Percentiles rank a stretch among this genome's conserved stretches.
Evolutionary conservation across 2,113 vertebrate genomes (phyloP).

Genomic region (Brienomyrus brachyistius): DNA sequence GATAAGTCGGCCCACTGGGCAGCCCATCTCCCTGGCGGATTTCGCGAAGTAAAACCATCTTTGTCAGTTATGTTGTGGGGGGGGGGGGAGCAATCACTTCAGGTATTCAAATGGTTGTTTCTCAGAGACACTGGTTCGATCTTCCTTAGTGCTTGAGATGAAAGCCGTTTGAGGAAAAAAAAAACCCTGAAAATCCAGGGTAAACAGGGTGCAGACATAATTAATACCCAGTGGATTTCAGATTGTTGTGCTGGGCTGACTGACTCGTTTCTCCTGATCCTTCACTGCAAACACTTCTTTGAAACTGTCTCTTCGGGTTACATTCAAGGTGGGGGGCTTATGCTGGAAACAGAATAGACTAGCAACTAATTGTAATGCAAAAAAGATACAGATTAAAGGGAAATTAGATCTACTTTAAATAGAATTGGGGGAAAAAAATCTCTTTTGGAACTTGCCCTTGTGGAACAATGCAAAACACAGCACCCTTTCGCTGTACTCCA

Average conservation of each 20-base stretch:
- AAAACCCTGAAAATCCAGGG: background rate
- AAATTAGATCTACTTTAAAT: background rate
- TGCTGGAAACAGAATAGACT: background rate
- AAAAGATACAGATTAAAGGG: background rate
- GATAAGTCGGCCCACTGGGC: conserved; percentile 5
- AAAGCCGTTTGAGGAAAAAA: background rate
- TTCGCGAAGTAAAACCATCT: background rate
- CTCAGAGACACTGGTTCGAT: background rate
- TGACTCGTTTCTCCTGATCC: background rate
- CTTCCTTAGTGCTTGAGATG: conserved; percentile 1
- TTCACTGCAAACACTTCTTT: background rate
- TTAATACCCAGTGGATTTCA: conserved; percentile 14
- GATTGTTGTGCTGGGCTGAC: conserved; percentile 6
- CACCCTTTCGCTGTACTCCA: background rate
- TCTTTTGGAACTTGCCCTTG: background rate
- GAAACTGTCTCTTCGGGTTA: background rate
- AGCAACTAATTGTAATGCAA: background rate
- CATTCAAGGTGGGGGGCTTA: background rate
- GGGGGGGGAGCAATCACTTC: background rate
- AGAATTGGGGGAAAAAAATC: conserved; percentile 1
- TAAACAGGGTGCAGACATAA: conserved; percentile 14
- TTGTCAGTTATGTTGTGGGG: background rate
- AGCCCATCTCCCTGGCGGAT: background rate
- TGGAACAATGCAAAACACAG: background rate
- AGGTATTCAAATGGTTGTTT: background rate